Evolutionary conservation across 1,140 invertebrate species (phyloP).

Genomic region (Temnothorax curvispinosus): DNA sequence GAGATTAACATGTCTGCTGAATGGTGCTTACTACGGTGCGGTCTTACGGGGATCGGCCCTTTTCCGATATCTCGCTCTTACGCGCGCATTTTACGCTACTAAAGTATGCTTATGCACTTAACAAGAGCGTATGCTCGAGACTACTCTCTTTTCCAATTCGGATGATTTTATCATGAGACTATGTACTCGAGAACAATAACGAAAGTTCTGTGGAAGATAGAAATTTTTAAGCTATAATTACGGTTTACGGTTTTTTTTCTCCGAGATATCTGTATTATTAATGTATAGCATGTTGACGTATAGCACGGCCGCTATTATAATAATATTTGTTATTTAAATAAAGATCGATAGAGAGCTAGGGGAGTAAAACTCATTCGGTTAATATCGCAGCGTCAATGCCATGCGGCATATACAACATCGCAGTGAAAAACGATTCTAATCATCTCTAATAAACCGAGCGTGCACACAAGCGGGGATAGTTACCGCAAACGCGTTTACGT

Average conservation of each 20-base stretch:
- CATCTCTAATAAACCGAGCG: conserved; percentile 35
- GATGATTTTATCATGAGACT: background rate
- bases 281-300: background rate
- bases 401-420: background rate
- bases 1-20: conserved; percentile 52
- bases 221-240: background rate
- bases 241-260: background rate
- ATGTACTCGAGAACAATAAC: background rate
- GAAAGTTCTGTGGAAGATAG: background rate
- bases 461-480: conserved; percentile 47
- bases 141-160: background rate
- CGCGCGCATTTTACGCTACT: background rate
- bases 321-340: background rate
- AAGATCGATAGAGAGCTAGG: background rate
- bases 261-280: background rate
- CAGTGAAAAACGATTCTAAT: conserved; percentile 51
- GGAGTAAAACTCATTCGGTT: background rate
- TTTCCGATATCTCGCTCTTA: conserved; percentile 32
- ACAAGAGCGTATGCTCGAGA: conserved; percentile 4
- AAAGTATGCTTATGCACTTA: background rate
- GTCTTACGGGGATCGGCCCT: conserved; percentile 3
- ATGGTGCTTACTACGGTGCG: conserved; percentile 25
- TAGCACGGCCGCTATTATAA: background rate
- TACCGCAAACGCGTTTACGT: conserved; percentile 30
- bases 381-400: conserved; percentile 8